Evolutionary conservation across 2,888 invertebrate genomes (phyloP), one percentile per base, ranked within the genome.

Genomic region (Orthosia gracilis): DNA sequence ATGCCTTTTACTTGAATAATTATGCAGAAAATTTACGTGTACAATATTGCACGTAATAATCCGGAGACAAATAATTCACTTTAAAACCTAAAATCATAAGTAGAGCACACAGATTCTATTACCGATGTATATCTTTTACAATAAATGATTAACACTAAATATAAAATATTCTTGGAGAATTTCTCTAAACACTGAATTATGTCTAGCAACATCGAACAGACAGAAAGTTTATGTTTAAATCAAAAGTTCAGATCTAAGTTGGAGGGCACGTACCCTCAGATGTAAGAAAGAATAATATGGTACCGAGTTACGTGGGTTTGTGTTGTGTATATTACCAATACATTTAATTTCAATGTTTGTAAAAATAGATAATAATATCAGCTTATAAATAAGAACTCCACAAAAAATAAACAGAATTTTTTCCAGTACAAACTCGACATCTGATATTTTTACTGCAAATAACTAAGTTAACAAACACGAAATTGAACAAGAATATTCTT

Each of bases 211-310:
- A 87, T 86, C 85, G 87, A 88, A 89, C n/a, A 90, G 90, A 91
- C 89, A 89, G 80, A 90, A 92, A 93, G 91, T 93, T 93, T 91
- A 81, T 87, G 92, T 91, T 92, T 92, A 93, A 93, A 92, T 93
- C 93, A 93, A 92, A 92, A 89, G 92, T 91, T 87, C 78, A 82
- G 55, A 45, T 79, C 86, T 81, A 86, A 92, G 87, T 91, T 80
- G 40, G 9, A 83, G 88, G 84, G 87, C 89, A 89, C 89, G 89
- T 88, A 82, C 75, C 78, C 55, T 80, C 80, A 81, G 85, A 88
- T 85, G 85, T 90, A 83, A 83, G 78, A 90, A 91, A 89, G 90
- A 90, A 89, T 89, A 89, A 89, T 85, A 70, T 80, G 82, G 57
- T 58, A 69, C 63, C 69, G 68, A 73, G 21, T 13, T 82, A 67